Evolutionary conservation across 2,797 vertebrate genomes (phyloP).

Genomic region (Yasuhikotakia modesta): DNA sequence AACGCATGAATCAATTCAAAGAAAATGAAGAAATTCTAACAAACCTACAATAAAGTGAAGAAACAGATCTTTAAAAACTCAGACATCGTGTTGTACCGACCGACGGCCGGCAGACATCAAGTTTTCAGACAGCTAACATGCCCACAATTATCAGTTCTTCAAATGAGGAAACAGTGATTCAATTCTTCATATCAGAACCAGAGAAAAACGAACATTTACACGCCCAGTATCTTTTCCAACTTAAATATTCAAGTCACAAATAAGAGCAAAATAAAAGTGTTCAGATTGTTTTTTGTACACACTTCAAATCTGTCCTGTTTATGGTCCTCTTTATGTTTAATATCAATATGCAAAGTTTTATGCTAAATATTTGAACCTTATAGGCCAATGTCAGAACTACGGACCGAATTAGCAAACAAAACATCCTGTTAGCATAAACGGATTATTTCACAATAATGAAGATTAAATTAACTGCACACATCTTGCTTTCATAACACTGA

Average conservation of each 20-base stretch:
- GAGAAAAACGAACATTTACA: background rate
- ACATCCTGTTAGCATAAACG: conserved; percentile 8
- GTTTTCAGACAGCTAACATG: background rate
- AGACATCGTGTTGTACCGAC: background rate
- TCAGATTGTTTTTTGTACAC: conserved; percentile 4
- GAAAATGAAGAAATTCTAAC: conserved; percentile 37
- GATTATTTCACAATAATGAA: conserved; percentile 2
- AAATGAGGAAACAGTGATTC: conserved; percentile 27
- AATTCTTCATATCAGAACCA: conserved; percentile 16
- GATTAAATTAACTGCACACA: conserved; percentile 9
- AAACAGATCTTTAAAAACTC: background rate
- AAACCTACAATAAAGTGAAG: background rate
- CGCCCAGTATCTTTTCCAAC: conserved; percentile 15
- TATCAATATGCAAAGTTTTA: background rate
- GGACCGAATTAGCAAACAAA: conserved; percentile 12
- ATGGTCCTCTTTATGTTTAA: background rate
- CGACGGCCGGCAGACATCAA: conserved; percentile 11
- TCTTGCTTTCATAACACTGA: conserved; percentile 51
- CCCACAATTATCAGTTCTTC: background rate
- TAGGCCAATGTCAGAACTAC: background rate
- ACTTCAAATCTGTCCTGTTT: background rate
- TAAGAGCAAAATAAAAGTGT: conserved; percentile 45
- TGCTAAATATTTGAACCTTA: conserved; percentile 5
- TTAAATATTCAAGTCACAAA: conserved; percentile 48
- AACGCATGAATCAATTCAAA: conserved; percentile 13